phyloP scores from a whole-genome alignment of 2,113 vertebrate species.

The Cygnus atratus region DNA sequence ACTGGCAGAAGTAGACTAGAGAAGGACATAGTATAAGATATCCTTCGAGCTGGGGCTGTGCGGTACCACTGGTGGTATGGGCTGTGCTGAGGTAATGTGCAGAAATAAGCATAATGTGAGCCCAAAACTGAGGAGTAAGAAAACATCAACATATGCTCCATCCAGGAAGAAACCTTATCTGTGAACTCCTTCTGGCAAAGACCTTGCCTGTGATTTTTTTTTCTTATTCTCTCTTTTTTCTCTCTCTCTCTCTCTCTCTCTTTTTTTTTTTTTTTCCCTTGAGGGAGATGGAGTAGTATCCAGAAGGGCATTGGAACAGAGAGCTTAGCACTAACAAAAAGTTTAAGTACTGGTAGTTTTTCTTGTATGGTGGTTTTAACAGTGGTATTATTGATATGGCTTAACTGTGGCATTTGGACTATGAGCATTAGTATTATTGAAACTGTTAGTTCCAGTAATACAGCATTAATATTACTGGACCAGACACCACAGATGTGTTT shows the following conservation, averaged over 20 bases:
- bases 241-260: background rate
- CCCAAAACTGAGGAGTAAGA: background rate
- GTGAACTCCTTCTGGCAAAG: background rate
- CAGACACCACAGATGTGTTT: background rate
- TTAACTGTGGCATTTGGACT: background rate
- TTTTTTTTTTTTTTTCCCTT: background rate
- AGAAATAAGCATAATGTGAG: background rate
- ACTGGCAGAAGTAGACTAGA: background rate
- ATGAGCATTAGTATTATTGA: background rate
- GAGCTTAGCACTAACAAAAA: background rate
- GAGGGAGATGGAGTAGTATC: background rate
- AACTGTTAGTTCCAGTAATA: background rate
- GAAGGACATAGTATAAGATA: background rate
- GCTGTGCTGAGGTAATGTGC: background rate
- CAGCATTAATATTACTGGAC: background rate
- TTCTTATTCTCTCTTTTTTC: background rate
- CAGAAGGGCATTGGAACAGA: background rate
- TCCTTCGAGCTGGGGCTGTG: background rate
- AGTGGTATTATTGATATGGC: background rate
- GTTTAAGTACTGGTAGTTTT: background rate
- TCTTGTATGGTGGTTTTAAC: background rate
- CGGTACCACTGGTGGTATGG: accelerated
- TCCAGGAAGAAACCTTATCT: background rate
- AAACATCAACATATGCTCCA: background rate
- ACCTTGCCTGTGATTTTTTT: accelerated